Evolutionary conservation across 2,888 invertebrate genomes (phyloP).

Genomic region (Phyto melanocephala): DNA sequence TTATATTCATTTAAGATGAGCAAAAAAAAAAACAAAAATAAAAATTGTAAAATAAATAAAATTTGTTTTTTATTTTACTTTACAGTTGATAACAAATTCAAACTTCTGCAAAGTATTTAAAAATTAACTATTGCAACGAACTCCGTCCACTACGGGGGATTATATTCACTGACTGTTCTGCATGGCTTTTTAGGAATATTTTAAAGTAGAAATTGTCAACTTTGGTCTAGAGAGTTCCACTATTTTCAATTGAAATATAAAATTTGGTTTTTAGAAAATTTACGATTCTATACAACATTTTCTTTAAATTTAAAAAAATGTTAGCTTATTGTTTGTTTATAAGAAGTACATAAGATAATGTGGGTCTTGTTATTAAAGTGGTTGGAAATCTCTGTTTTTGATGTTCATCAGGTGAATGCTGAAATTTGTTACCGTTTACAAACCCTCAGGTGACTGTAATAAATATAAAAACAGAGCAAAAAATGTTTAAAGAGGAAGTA

Average conservation of each 20-base stretch:
- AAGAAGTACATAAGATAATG: too few relatives aligned
- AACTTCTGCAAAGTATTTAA: constrained; percentile 42
- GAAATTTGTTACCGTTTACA: constrained; percentile 20
- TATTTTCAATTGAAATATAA: too few relatives aligned
- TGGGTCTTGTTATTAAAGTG: too few relatives aligned
- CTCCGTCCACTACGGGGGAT: constrained; percentile 15
- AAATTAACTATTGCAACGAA: constrained; percentile 29
- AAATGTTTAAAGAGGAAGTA: constrained; percentile 1
- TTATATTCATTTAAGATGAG: constrained; percentile 23
- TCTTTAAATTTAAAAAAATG: too few relatives aligned
- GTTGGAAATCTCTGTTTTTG: background rate
- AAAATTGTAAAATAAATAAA: background rate
- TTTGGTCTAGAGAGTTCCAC: too few relatives aligned
- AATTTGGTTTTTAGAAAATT: too few relatives aligned
- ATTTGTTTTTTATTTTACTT: constrained; percentile 14
- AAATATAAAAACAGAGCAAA: constrained; percentile 14
- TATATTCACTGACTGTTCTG: background rate
- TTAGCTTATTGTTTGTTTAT: too few relatives aligned
- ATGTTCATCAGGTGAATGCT: constrained; percentile 29
- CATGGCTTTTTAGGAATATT: too few relatives aligned
- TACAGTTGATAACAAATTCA: constrained; percentile 27
- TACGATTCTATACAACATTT: too few relatives aligned
- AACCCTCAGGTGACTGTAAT: constrained; percentile 44
- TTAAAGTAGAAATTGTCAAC: too few relatives aligned
- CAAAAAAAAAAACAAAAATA: constrained; percentile 3